Conservation (phyloP, 2,888 invertebrate species). For the Cosmia trapezina region DNA sequence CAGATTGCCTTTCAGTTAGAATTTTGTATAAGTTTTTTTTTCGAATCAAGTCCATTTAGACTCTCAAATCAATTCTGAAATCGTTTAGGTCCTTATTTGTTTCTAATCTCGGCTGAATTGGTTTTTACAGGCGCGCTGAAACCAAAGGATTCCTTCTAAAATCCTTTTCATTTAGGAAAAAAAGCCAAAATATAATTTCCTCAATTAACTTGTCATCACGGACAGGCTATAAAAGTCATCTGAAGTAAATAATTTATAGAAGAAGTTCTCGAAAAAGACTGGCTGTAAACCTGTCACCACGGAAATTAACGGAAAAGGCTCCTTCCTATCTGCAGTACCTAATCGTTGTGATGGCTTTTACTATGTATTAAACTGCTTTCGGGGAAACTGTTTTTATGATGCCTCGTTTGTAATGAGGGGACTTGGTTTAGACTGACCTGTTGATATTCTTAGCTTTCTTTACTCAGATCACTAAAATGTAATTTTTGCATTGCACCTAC, state of each 20-base stretch:
- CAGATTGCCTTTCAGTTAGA: conserved; percentile 19
- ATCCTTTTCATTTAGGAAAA: not conserved
- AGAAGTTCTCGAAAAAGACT: conserved; percentile 30
- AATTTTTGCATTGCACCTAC: not conserved
- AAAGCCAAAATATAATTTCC: not conserved
- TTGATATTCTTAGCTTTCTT: conserved; percentile 19
- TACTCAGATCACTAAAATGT: not conserved
- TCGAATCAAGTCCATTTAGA: conserved; percentile 12
- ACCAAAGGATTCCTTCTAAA: no score
- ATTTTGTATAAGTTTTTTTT: conserved; percentile 21
- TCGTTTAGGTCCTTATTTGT: conserved; percentile 19
- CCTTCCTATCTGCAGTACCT: not conserved
- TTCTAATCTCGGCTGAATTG: conserved; percentile 19
- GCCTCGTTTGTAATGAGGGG: not conserved
- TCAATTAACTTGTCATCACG: not conserved
- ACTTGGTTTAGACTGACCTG: conserved; percentile 12
- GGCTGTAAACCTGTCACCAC: conserved; percentile 28
- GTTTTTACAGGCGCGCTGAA: not conserved
- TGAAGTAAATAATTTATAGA: conserved; percentile 30
- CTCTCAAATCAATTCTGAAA: conserved; percentile 31
- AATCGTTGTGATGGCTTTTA: conserved; percentile 15
- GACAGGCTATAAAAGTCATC: conserved; percentile 13
- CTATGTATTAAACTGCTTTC: conserved; percentile 29
- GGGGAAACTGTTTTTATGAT: conserved; percentile 8
- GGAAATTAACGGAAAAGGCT: conserved; percentile 17